Conservation (phyloP, 2,113 vertebrate genomes). For the Natator depressus region DNA sequence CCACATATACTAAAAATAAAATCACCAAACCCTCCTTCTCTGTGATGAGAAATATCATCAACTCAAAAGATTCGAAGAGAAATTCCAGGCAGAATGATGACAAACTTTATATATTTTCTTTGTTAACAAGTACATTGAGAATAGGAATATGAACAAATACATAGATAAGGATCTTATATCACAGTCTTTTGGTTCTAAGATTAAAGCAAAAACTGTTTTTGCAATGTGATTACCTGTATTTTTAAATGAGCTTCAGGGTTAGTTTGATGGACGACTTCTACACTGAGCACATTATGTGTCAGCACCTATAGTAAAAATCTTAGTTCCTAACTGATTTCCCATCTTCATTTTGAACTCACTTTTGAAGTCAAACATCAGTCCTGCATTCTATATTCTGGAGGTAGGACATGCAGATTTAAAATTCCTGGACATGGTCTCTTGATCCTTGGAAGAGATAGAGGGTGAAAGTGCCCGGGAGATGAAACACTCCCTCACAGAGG, state of each 20-base stretch:
- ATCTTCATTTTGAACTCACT: not conserved
- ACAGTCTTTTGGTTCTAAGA: not conserved
- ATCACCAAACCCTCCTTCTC: too few species aligned
- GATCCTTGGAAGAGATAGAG: not conserved
- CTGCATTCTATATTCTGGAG: not conserved
- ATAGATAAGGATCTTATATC: too few species aligned
- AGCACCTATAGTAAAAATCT: not conserved
- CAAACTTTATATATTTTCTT: conserved; percentile 1
- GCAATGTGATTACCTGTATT: not conserved
- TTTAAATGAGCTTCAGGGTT: not conserved
- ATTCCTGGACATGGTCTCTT: not conserved
- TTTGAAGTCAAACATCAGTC: not conserved
- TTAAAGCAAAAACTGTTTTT: not conserved
- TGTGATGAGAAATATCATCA: too few species aligned
- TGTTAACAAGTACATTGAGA: conserved; percentile 24
- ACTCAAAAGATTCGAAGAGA: too few species aligned
- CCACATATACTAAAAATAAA: too few species aligned
- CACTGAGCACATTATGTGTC: not conserved
- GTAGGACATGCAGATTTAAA: not conserved
- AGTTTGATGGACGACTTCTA: not conserved
- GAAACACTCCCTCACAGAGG: too few species aligned
- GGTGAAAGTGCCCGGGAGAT: not conserved
- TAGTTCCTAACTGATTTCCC: not conserved
- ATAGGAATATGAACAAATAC: not conserved
- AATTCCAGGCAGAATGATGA: conserved; percentile 28